Evolutionary conservation across 23 tunicate species (phyloP), one percentile per base, ranked within the genome.

Genomic region (Oikopleura dioica): DNA sequence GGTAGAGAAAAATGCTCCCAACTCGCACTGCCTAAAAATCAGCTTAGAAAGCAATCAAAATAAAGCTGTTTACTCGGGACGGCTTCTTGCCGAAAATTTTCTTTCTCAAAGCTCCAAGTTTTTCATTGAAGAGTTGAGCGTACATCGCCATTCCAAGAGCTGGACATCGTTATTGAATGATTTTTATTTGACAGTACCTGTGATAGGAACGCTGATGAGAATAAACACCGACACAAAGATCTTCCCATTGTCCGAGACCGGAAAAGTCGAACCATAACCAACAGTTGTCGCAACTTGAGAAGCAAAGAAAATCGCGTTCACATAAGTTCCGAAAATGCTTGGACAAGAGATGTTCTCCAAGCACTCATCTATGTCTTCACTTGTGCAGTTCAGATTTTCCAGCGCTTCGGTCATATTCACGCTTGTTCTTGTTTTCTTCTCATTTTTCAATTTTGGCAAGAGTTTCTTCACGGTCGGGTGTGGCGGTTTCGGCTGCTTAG

Each of bases 201-300:
- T 31, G 5, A 63, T 63, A 12, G 72, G 72, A 23, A 63, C 72
- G 2, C 72, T 28, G 2, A 63, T 63, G 30, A 63, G 26, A 31
- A 31, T 31, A 63, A 12, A 63, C 5, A 28, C 29, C 16, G 30
- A 63, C 30, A 63, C 33, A 63, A 63, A 63, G 5, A 63, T 24
- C 26, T 63, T 63, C 32, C 72, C 72, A 28, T 63, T 63, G 16
- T 23, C 26, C 4, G 72, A 21, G 30, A 12, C 26, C 2, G 72
- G 72, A 63, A 12, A 63, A 21, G 30, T 24, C 16, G 5, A 2
- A 12, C 72, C 72, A 63, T 63, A 63, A 16, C 72, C 72, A 28
- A 63, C 72, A 24, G 72, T 63, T 16, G 72, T 63, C 5, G 26
- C 72, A 63, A 63, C 72, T 63, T 63, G 72, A 28, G 72, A 23